phyloP scores from a whole-genome alignment of 2,113 vertebrate genomes.

The Oostethus manadensis region DNA sequence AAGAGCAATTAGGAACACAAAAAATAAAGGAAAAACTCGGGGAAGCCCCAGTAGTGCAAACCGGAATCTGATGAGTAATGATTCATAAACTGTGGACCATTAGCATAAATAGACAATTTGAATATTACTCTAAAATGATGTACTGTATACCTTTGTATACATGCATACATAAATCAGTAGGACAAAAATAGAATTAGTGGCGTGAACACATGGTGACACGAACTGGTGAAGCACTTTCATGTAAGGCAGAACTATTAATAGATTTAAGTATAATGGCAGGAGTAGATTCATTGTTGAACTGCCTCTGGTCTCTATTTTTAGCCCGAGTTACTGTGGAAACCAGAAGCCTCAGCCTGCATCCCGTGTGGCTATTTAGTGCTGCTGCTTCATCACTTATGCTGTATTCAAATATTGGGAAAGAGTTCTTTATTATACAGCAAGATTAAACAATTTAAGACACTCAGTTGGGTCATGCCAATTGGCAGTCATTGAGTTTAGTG shows the following conservation, averaged over 20 bases:
- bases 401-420: conserved; percentile 5
- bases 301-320: conserved; percentile 72
- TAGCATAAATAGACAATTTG: background rate
- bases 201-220: conserved; percentile 43
- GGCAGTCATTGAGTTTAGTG: background rate
- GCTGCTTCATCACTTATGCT: conserved; percentile 32
- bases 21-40: background rate
- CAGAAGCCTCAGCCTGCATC: conserved; percentile 56
- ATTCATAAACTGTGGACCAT: background rate
- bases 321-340: conserved; percentile 76
- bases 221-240: conserved; percentile 39
- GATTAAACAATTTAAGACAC: conserved; percentile 9
- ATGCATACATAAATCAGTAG: background rate
- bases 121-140: background rate
- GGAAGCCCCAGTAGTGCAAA: background rate
- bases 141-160: background rate
- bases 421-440: conserved; percentile 9
- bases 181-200: conserved; percentile 11
- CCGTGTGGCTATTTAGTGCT: conserved; percentile 54
- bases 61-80: too few species aligned
- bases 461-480: background rate
- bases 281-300: conserved; percentile 56
- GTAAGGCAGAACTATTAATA: conserved; percentile 57
- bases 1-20: background rate
- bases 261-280: conserved; percentile 48